These are phyloP conservation scores for Calephelis virginiensis DNA, from an alignment of 1,140 invertebrate species.

Conservation along the genomic window DNA sequence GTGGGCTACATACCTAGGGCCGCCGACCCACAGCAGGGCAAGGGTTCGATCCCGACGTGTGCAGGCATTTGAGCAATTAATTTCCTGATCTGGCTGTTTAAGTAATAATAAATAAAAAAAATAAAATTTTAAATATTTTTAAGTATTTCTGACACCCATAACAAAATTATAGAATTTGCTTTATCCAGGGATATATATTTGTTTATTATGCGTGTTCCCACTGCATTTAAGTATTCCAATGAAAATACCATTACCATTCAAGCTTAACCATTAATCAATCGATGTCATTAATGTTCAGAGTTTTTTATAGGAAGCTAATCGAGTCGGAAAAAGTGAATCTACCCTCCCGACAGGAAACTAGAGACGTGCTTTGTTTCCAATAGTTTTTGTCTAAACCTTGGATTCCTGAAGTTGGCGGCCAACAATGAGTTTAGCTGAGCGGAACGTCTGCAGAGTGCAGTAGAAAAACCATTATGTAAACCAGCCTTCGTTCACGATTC, in stretches of 20 bases:
- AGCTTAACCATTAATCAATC: not conserved
- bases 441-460: slow-evolving; percentile 21
- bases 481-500: slow-evolving; percentile 36
- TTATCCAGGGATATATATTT: too few relatives aligned
- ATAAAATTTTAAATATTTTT: too few relatives aligned
- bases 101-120: too few relatives aligned
- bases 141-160: too few relatives aligned
- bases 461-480: slow-evolving; percentile 36
- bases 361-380: slow-evolving; percentile 1
- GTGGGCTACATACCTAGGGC: too few relatives aligned
- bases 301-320: not conserved
- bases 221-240: not conserved
- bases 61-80: too few relatives aligned
- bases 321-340: slow-evolving; percentile 1
- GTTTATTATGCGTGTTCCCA: not conserved
- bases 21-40: too few relatives aligned
- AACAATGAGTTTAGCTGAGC: slow-evolving; percentile 31
- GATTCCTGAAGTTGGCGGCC: slow-evolving; percentile 12
- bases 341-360: slow-evolving; percentile 8
- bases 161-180: too few relatives aligned
- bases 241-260: not conserved
- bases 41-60: too few relatives aligned
- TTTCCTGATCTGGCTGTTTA: too few relatives aligned
- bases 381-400: slow-evolving; percentile 6
- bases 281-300: not conserved